These are phyloP conservation scores for Pristis pectinata DNA, from an alignment of 2,797 vertebrate species.

Conservation along the genomic window DNA sequence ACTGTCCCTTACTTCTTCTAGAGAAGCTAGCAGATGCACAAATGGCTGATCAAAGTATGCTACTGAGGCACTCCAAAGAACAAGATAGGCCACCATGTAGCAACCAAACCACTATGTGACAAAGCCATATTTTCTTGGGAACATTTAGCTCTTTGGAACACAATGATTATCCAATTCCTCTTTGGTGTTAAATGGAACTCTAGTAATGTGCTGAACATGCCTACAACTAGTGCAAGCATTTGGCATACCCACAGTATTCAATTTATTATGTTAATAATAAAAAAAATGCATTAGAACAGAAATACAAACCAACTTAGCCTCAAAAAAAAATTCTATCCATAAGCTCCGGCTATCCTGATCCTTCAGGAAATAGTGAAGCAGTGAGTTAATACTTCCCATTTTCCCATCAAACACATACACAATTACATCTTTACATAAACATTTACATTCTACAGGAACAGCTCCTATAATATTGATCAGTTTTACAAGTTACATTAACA, in stretches of 20 bases:
- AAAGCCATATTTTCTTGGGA: conserved; percentile 53
- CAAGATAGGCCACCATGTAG: conserved; percentile 49
- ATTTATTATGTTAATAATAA: conserved; percentile 23
- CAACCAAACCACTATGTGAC: conserved; percentile 47
- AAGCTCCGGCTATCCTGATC: neutral
- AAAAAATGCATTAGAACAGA: neutral
- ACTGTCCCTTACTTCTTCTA: conserved; percentile 60
- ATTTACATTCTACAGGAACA: neutral
- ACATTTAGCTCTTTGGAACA: conserved; percentile 51
- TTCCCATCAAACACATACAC: neutral
- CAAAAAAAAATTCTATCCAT: neutral
- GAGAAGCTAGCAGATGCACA: conserved; percentile 67
- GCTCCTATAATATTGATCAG: neutral
- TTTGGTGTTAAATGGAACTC: conserved; percentile 58
- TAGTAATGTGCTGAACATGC: conserved; percentile 54
- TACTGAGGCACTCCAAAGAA: conserved; percentile 59
- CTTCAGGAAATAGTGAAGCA: neutral
- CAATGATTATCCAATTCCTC: conserved; percentile 54
- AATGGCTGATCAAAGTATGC: conserved; percentile 78
- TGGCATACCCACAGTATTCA: neutral
- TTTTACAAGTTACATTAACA: neutral
- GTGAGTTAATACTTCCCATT: neutral
- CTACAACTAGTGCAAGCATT: neutral
- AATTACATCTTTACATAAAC: neutral
- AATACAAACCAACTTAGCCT: neutral